These are phyloP conservation scores for Dryoscopus gambensis DNA, from an alignment of 2,113 vertebrate species.

Conservation along the genomic window DNA sequence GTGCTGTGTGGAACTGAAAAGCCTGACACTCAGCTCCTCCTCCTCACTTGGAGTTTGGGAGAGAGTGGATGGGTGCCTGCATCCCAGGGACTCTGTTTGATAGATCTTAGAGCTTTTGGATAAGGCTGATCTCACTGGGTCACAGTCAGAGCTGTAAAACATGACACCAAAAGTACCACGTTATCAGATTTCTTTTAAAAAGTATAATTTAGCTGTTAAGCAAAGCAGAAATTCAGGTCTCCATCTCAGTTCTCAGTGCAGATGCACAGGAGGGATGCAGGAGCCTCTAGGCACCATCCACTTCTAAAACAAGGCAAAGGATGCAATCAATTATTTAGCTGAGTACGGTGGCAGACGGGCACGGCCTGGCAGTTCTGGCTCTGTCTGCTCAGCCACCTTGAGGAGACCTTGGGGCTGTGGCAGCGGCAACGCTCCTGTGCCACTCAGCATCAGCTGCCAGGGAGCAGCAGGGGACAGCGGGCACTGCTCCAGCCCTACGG, in stretches of 20 bases:
- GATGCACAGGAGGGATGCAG: background rate
- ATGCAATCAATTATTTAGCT: background rate
- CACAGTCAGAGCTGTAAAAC: background rate
- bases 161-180: background rate
- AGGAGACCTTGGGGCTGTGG: background rate
- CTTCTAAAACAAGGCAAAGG: background rate
- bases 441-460: accelerated
- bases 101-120: background rate
- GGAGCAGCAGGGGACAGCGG: background rate
- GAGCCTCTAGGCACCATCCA: background rate
- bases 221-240: background rate
- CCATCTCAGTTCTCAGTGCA: background rate
- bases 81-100: background rate
- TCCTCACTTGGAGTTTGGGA: background rate
- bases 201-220: background rate
- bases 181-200: background rate
- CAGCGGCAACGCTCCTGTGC: background rate
- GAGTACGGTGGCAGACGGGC: background rate
- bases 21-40: background rate
- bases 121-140: background rate
- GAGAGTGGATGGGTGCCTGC: background rate
- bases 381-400: constrained; percentile 31
- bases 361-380: background rate
- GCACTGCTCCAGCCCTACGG: accelerated
- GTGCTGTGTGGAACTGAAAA: background rate